Percentiles rank a stretch among this genome's conserved stretches.
phyloP scores from a whole-genome alignment of 1,140 invertebrate species.

The Papilio aristodemus region DNA sequence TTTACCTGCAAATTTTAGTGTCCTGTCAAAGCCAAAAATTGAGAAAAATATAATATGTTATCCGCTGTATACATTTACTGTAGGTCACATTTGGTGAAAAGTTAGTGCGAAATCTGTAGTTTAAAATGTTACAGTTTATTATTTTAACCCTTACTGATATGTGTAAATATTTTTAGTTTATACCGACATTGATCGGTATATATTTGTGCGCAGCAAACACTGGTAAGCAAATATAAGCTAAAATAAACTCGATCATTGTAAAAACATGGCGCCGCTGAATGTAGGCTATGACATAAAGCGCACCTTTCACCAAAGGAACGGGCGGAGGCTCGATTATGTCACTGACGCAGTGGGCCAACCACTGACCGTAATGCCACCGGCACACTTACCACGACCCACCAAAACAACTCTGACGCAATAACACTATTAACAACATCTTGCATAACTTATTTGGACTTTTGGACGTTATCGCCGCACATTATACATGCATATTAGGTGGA shows the following conservation, averaged over 20 bases:
- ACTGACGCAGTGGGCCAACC: conserved; percentile 66
- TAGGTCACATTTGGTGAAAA: too few relatives aligned
- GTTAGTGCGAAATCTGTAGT: too few relatives aligned
- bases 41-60: neutral
- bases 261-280: conserved; percentile 25
- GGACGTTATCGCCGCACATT: conserved; percentile 42
- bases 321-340: conserved; percentile 74
- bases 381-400: conserved; percentile 75
- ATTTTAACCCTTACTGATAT: neutral
- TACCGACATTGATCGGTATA: neutral
- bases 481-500: conserved; percentile 29
- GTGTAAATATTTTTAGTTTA: neutral
- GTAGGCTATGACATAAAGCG: conserved; percentile 51
- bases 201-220: conserved; percentile 12
- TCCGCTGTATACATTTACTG: too few relatives aligned
- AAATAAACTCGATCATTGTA: conserved; percentile 27
- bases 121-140: neutral
- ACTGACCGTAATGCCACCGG: conserved; percentile 69
- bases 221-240: conserved; percentile 6
- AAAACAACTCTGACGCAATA: conserved; percentile 71
- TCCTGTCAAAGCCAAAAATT: neutral
- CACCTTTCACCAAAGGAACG: conserved; percentile 72
- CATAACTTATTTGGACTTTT: conserved; percentile 60
- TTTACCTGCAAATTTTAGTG: neutral
- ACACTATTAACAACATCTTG: conserved; percentile 61